Evolutionary conservation across 2,888 invertebrate genomes (phyloP).

Genomic region (Oscheius myriophilus): DNA sequence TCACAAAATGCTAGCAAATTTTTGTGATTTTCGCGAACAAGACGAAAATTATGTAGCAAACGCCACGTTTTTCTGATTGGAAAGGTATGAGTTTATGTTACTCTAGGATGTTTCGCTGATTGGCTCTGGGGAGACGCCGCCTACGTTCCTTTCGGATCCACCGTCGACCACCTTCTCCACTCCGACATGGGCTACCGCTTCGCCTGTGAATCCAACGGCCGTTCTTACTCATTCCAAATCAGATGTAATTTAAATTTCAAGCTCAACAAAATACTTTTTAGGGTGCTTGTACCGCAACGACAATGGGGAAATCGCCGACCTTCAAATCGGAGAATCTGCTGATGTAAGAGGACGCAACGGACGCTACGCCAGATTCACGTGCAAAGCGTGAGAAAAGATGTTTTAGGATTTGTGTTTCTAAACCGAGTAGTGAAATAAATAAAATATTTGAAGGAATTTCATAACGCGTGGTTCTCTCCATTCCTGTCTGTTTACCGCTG

Average conservation of each 20-base stretch:
- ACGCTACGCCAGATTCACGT: neutral
- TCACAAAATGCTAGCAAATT: too few relatives aligned
- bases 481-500: too few relatives aligned
- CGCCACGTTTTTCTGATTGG: too few relatives aligned
- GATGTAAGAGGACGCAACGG: neutral
- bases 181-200: constrained; percentile 2
- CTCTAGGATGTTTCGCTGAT: constrained; percentile 12
- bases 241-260: neutral
- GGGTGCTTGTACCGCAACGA: neutral
- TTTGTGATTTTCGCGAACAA: too few relatives aligned
- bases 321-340: constrained; percentile 9
- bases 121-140: constrained; percentile 8
- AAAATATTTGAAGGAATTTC: too few relatives aligned
- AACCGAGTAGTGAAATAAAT: too few relatives aligned
- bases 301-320: neutral
- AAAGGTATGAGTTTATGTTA: too few relatives aligned
- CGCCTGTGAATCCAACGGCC: constrained; percentile 7
- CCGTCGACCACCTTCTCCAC: constrained; percentile 8
- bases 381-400: neutral
- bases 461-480: too few relatives aligned
- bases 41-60: too few relatives aligned
- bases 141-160: constrained; percentile 7
- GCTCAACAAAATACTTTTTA: neutral
- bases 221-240: constrained; percentile 6
- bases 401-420: too few relatives aligned